Conservation (phyloP, 2,797 vertebrate species). For the Anisognathus igniventris region DNA sequence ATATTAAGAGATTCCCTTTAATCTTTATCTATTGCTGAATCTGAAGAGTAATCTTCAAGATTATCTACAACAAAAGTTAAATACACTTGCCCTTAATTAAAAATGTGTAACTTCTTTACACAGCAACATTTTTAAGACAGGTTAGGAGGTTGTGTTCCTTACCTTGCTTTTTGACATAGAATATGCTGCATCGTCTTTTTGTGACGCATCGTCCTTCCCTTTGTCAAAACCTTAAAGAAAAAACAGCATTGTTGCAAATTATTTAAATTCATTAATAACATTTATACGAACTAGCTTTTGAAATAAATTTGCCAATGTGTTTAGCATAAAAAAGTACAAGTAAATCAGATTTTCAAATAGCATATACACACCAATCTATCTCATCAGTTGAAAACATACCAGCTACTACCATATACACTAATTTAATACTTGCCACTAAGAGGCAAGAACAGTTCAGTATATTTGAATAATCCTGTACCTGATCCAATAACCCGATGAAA, state of each 20-base stretch:
- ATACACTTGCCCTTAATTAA: neutral
- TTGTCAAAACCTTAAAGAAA: slow-evolving; percentile 87
- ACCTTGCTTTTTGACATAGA: slow-evolving; percentile 99
- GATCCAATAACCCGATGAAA: neutral
- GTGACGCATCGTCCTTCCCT: slow-evolving; percentile 88
- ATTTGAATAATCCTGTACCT: neutral
- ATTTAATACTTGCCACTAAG: neutral
- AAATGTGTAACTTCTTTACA: neutral
- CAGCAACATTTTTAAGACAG: neutral
- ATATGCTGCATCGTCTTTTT: slow-evolving; percentile 88
- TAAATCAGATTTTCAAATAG: neutral
- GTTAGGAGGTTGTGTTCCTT: slow-evolving; percentile 19
- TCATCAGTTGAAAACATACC: neutral
- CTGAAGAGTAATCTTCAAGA: neutral
- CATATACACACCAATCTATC: neutral
- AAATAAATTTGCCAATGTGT: neutral
- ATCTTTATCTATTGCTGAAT: neutral
- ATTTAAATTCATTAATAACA: neutral
- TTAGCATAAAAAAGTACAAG: neutral
- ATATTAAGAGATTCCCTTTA: neutral
- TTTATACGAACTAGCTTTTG: neutral
- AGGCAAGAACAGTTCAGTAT: neutral
- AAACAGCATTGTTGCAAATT: neutral
- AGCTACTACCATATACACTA: neutral
- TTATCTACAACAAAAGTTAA: neutral